Evolutionary conservation across 2,113 vertebrate species (phyloP).

Genomic region (Sapajus apella): DNA sequence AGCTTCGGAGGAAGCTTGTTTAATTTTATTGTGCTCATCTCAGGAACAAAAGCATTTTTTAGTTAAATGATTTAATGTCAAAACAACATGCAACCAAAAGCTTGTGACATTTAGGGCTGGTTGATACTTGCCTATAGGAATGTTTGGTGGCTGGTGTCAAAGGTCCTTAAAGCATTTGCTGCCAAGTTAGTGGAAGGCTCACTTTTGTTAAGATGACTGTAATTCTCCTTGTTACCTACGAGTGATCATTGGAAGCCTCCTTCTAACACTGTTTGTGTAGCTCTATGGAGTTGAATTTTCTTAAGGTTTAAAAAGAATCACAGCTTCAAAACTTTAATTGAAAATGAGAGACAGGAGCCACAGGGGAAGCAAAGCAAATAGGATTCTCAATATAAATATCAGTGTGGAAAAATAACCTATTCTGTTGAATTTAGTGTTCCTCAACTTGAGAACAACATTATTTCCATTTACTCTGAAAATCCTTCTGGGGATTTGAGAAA

Average conservation of each 20-base stretch:
- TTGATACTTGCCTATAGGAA: conserved; percentile 66
- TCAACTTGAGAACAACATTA: conserved; percentile 2
- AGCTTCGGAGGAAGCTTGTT: conserved; percentile 58
- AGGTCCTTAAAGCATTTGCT: conserved; percentile 70
- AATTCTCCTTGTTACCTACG: conserved; percentile 57
- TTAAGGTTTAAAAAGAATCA: conserved; percentile 49
- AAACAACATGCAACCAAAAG: conserved; percentile 82
- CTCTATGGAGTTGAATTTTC: conserved; percentile 26
- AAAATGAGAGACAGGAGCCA: conserved; percentile 22
- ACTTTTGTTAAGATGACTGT: conserved; percentile 63
- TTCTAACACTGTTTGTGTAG: neutral
- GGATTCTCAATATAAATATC: conserved; percentile 15
- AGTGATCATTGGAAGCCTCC: conserved; percentile 46
- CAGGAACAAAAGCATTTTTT: conserved; percentile 84
- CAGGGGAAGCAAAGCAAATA: conserved; percentile 53
- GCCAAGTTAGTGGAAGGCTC: conserved; percentile 73
- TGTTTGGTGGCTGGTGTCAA: conserved; percentile 78
- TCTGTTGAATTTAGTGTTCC: conserved; percentile 29
- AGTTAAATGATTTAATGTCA: conserved; percentile 66
- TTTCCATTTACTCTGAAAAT: conserved; percentile 64
- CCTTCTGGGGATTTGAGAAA: conserved; percentile 71
- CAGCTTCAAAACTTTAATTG: conserved; percentile 54
- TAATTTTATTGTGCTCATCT: conserved; percentile 79
- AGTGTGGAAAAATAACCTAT: conserved; percentile 14
- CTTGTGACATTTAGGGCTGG: conserved; percentile 57